phyloP scores from a whole-genome alignment of 2,888 invertebrate genomes.

The Campoletis raptor region DNA sequence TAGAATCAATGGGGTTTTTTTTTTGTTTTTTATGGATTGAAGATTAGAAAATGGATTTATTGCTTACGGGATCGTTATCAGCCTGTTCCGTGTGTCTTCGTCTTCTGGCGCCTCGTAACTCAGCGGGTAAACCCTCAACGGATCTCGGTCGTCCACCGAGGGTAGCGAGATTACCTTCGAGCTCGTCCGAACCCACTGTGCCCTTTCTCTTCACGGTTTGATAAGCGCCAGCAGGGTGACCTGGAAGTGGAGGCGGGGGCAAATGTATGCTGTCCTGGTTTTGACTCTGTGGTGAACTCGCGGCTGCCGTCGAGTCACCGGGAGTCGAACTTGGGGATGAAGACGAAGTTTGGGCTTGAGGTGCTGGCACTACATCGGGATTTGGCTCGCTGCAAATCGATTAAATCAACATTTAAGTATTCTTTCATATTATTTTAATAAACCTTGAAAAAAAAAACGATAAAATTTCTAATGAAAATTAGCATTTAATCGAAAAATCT shows the following conservation, averaged over 20 bases:
- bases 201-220: conserved; percentile 94
- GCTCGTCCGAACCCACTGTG: conserved; percentile 88
- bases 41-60: background rate
- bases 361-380: conserved; percentile 92
- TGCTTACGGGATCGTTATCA: conserved; percentile 78
- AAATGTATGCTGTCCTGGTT: conserved; percentile 89
- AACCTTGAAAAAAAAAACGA: too few species aligned
- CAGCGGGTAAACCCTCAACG: conserved; percentile 93
- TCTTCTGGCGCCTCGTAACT: conserved; percentile 91
- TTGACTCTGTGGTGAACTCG: conserved; percentile 86
- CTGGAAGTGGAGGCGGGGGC: conserved; percentile 92
- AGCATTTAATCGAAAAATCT: too few species aligned
- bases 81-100: conserved; percentile 87
- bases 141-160: conserved; percentile 95
- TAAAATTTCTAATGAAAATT: too few species aligned
- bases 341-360: conserved; percentile 91
- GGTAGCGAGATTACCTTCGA: conserved; percentile 92
- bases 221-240: conserved; percentile 92
- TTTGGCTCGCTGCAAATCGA: conserved; percentile 89
- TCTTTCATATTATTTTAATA: background rate
- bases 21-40: too few species aligned
- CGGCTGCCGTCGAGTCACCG: conserved; percentile 86
- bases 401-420: background rate
- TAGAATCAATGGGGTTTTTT: too few species aligned
- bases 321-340: conserved; percentile 90